A percentile compares a stretch with the other conserved stretches of the same genome.
phyloP scores from a whole-genome alignment of 2,888 invertebrate genomes.

The Sphinx pinastri region DNA sequence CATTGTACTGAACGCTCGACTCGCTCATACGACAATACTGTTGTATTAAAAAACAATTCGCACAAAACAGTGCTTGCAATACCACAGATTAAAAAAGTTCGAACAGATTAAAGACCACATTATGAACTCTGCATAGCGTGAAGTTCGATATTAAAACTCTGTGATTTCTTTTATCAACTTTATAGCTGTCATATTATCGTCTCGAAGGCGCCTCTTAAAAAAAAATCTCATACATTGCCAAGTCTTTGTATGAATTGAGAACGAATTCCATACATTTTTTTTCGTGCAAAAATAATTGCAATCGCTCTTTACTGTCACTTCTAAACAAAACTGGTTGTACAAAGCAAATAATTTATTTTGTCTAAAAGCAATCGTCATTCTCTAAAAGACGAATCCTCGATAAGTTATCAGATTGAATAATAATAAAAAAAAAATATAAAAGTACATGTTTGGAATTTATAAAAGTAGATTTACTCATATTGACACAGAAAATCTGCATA shows the following conservation, averaged over 20 bases:
- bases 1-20: too few species aligned
- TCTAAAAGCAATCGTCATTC: neutral
- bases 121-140: too few species aligned
- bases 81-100: too few species aligned
- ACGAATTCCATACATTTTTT: neutral
- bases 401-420: neutral
- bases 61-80: too few species aligned
- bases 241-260: neutral
- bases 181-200: neutral
- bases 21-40: too few species aligned
- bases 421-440: neutral
- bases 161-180: too few species aligned
- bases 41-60: too few species aligned
- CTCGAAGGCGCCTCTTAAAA: neutral
- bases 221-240: neutral
- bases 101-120: too few species aligned
- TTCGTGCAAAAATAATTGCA: slow-evolving; percentile 5
- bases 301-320: neutral
- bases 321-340: neutral
- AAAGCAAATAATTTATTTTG: neutral
- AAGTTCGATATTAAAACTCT: too few species aligned
- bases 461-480: too few species aligned
- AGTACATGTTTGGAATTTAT: too few species aligned
- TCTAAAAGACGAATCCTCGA: neutral
- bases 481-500: too few species aligned